Base-by-base conservation (phyloP, 1,140 invertebrate genomes). In the Lepidostoma basale region DNA sequence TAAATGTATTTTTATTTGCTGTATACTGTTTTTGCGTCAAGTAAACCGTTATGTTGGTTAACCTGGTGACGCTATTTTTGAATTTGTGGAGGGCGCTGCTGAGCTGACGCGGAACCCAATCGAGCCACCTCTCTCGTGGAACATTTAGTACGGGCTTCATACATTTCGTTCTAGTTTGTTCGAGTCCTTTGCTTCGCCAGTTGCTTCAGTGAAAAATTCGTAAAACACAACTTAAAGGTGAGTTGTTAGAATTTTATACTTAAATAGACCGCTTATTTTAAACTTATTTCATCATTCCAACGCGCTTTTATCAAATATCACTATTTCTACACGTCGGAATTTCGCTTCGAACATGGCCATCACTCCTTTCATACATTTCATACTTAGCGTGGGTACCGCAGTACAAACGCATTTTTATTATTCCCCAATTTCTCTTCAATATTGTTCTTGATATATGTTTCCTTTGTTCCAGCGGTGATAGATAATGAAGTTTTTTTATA, bases 151-250 rank as follows among this genome's bases (percentile, higher is more conserved):
- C 78, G 80, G 80, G 81, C 80, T 78, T 78, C 81, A 82, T 83
- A 83, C 81, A 83, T 80, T 82, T 81, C 79, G 80, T 82, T 83
- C 79, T 80, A 78, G 78, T 77, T 81, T 80, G 80, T 77, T 82
- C 79, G 79, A 63, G 80, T 80, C 80, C 81, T 77, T 78, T 79
- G 80, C 80, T 81, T 81, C 77, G 79, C 80, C 79, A 79, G 78
- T 75, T 81, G 77, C 76, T 81, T 79, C 80, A 81, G 78, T 81
- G 80, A 81, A 81, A 78, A 76, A 79, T 77, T 83, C 81, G 80
- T 81, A 81, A 83, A 83, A 80, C 81, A 81, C 81, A 79, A 80
- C 80, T 77, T 81, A 81, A 76, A 83, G 81, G 81, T 83, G 77
- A 81, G 81, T 78, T 74, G 64, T 75, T 77, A 77, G 63, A 76